Base-by-base conservation (phyloP, 2,888 invertebrate species). In the Spodoptera exigua region DNA sequence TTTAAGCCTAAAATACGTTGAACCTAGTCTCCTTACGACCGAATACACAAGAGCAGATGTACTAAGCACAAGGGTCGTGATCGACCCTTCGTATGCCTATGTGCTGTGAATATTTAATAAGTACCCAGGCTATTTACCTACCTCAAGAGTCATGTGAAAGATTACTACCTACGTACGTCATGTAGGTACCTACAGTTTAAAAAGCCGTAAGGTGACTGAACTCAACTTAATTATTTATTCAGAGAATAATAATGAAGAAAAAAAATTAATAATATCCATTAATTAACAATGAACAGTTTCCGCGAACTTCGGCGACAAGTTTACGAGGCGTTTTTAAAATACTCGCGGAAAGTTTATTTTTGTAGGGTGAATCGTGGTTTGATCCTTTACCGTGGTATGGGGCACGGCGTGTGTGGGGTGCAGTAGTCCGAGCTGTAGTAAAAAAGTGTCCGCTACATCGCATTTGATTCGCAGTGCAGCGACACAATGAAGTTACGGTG, bases 401-500 rank as follows among this genome's bases (percentile, higher is more conserved):
- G 5, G 40, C 16, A 35, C 27, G n/a, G 47, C 34, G 16, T 11
- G 10, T 11, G 5, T 14, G 10, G 18, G n/a, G 35, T 1, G 14
- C 35, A 40, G 3, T 32, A 32, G n/a, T 48, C 10, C n/a, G 12
- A 49, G 13, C 21, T 43, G 13, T 67, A 52, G 57, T 47, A 67
- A 74, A 70, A 74, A 74, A 61, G 55, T 68, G 49, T 60, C 64
- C 58, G 68, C 64, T 72, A 88, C 83, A 81, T 82, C 82, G 81
- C 90, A 90, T 89, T 91, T 86, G 87, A 89, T 91, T 92, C 87
- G 89, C 91, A 84, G 81, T 86, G 84, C 75, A 82, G 64, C 74
- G 62, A 85, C 86, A 89, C 90, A 91, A 90, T 91, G 89, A 87
- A 89, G 89, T 91, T 91, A 90, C 90, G 90, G 89, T 89, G 76